phyloP scores from a whole-genome alignment of 1,140 invertebrate genomes.

The Tetramorium alpestre region DNA sequence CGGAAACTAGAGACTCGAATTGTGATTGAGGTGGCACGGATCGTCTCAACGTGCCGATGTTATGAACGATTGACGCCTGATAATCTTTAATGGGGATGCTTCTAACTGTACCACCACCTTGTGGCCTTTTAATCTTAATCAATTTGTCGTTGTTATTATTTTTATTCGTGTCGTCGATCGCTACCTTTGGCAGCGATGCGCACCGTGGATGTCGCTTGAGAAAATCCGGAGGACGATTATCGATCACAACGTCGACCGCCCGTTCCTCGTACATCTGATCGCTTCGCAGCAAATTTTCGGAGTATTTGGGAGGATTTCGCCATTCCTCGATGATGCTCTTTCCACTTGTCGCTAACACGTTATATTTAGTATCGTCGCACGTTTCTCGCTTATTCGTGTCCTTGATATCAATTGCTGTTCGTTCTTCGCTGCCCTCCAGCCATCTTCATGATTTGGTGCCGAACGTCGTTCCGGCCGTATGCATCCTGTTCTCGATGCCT shows the following conservation, averaged over 20 bases:
- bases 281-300: conserved; percentile 60
- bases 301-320: conserved; percentile 70
- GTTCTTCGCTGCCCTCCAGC: conserved; percentile 82
- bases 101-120: conserved; percentile 65
- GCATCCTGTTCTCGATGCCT: conserved; percentile 81
- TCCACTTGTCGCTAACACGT: conserved; percentile 41
- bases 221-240: conserved; percentile 26
- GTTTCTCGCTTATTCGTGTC: conserved; percentile 44
- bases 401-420: conserved; percentile 54
- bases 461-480: conserved; percentile 81
- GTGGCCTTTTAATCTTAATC: conserved; percentile 50
- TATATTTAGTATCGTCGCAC: conserved; percentile 34
- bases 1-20: conserved; percentile 73
- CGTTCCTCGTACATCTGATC: conserved; percentile 79
- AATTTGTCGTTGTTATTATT: conserved; percentile 21
- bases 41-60: conserved; percentile 74
- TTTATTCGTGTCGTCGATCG: background rate
- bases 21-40: conserved; percentile 71
- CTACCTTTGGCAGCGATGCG: background rate
- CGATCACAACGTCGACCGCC: conserved; percentile 77
- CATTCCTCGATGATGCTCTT: conserved; percentile 80
- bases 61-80: conserved; percentile 75
- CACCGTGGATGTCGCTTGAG: conserved; percentile 3
- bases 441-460: conserved; percentile 84
- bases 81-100: conserved; percentile 81